These are phyloP conservation scores for Argyrosomus japonicus DNA, from an alignment of 2,113 vertebrate species.

Conservation along the genomic window DNA sequence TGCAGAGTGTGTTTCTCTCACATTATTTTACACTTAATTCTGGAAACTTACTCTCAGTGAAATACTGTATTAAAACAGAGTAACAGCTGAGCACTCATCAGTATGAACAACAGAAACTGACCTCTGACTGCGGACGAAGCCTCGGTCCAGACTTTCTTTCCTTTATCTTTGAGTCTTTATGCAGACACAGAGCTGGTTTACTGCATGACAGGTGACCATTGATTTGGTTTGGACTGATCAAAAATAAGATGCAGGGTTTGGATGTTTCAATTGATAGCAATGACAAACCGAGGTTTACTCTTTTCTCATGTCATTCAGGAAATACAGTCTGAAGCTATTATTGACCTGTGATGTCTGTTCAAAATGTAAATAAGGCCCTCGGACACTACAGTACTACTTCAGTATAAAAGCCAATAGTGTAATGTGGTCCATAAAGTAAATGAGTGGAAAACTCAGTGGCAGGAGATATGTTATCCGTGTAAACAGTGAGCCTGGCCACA, in stretches of 20 bases:
- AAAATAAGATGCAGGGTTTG: not conserved
- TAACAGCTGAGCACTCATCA: not conserved
- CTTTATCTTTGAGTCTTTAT: not conserved
- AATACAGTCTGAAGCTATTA: not conserved
- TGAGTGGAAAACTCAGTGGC: slow-evolving; percentile 13
- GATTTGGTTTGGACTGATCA: not conserved
- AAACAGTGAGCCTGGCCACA: slow-evolving; percentile 61
- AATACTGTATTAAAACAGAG: not conserved
- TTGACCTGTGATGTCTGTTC: not conserved
- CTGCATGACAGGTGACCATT: not conserved
- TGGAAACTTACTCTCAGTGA: not conserved
- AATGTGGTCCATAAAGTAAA: slow-evolving; percentile 36
- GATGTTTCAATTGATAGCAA: not conserved
- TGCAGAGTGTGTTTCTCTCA: not conserved
- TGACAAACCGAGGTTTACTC: not conserved
- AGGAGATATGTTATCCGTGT: slow-evolving; percentile 45
- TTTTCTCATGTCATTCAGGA: not conserved
- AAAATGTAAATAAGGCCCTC: not conserved
- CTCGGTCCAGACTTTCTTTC: not conserved
- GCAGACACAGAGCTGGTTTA: not conserved
- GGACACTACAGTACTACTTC: not conserved
- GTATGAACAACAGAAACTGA: not conserved
- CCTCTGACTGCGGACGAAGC: not conserved
- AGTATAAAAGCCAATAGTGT: slow-evolving; percentile 1
- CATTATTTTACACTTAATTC: not conserved